Percentiles rank a stretch among this genome's conserved stretches.
phyloP scores from a whole-genome alignment of 1,140 invertebrate species.

The Ditylenchus dipsaci region DNA sequence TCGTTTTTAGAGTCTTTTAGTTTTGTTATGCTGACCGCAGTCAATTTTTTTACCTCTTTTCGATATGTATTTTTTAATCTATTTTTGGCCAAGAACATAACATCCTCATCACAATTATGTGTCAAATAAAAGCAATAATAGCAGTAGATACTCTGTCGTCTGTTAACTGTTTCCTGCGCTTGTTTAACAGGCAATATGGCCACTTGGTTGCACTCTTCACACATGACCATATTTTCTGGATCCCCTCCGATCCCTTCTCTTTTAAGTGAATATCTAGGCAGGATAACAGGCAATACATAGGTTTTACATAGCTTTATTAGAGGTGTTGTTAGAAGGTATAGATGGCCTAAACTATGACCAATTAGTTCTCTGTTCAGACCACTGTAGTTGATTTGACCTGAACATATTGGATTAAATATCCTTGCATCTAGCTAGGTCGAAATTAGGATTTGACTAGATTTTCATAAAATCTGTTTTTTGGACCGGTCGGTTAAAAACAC shows the following conservation, averaged over 20 bases:
- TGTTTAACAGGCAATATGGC: conserved; percentile 5
- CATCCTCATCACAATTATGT: neutral
- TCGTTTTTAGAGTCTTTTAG: no score
- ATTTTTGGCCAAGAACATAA: neutral
- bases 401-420: neutral
- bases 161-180: neutral
- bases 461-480: neutral
- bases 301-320: neutral
- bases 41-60: neutral
- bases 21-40: no score
- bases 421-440: neutral
- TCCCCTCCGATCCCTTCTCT: neutral
- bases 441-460: neutral
- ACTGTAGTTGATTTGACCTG: conserved; percentile 3
- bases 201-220: conserved; percentile 1
- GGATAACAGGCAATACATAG: neutral
- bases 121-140: conserved; percentile 18
- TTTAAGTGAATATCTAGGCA: neutral
- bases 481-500: neutral
- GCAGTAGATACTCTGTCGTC: neutral
- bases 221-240: neutral
- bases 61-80: neutral
- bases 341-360: conserved; percentile 2
- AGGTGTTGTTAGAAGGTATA: neutral
- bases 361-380: conserved; percentile 5